These are phyloP conservation scores for Piaya cayana DNA, from an alignment of 2,113 vertebrate species.

Conservation along the genomic window DNA sequence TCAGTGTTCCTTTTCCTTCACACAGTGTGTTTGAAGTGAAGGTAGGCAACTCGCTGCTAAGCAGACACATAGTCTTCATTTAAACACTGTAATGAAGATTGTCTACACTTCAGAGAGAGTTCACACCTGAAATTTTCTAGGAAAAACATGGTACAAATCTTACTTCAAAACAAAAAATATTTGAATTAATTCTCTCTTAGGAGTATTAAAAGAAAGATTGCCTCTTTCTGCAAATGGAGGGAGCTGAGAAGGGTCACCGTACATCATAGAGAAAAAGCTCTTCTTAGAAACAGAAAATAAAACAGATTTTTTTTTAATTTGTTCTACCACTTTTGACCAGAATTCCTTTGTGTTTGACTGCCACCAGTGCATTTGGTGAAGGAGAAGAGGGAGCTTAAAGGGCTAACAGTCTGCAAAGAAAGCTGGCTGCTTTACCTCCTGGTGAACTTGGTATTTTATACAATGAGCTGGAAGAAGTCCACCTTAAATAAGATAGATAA, in stretches of 20 bases:
- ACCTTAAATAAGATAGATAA: background rate
- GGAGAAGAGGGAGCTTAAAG: background rate
- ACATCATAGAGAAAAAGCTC: background rate
- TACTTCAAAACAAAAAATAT: background rate
- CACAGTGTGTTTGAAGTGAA: background rate
- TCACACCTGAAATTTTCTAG: background rate
- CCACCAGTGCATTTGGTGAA: background rate
- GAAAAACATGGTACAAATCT: background rate
- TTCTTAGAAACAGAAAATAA: background rate
- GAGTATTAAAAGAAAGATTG: background rate
- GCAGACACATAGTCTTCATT: background rate
- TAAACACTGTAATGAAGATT: background rate
- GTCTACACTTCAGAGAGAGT: background rate
- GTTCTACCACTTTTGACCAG: background rate
- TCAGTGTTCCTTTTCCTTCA: background rate
- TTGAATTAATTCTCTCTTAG: background rate
- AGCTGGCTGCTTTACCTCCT: background rate
- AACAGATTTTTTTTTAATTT: background rate
- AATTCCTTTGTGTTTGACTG: background rate
- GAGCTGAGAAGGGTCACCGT: background rate
- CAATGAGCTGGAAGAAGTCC: background rate
- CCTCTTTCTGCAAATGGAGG: background rate
- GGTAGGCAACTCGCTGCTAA: background rate
- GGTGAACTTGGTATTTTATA: background rate
- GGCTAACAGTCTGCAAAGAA: background rate